Base-by-base conservation (phyloP, 2,888 invertebrate genomes). In the Melanotus villosus region DNA sequence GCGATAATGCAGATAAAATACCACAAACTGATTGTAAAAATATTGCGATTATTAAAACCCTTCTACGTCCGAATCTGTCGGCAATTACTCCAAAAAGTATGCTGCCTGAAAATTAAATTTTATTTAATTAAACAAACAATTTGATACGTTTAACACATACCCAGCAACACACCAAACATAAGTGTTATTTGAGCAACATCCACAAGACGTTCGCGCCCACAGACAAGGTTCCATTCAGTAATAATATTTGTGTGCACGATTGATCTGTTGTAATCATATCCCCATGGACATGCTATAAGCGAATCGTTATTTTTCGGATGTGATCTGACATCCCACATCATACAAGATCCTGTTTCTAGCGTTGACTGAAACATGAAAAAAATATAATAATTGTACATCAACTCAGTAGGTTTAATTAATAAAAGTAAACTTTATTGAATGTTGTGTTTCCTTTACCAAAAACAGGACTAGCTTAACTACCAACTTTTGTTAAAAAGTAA, bases 161-260 rank as follows among this genome's bases (percentile, higher is more conserved):
- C 91, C 36, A 89, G 69, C 19, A 91, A 84, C 67, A 90, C 87
- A 2, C 91, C 91, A 79, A 88, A 86, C 90, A 91, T 91, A 81
- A 90, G 86, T 1, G 87, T 82, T 32, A 87, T 86, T 80, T 91
- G 91, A 1, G 89, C 86, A 7, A 89, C 85, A 78, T 90, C 89
- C 43, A 88, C 84, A 71, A 88, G 81, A 84, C 88, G 87, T 77
- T 87, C 87, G 47, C 85, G 85, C 4, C 86, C 85, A 79, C 91
- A 91, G 14, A 91, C 90, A 71, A 91, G 84, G 82, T 89, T 80
- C 90, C 90, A 91, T 82, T 91, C 90, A 0, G 90, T 89, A 30
- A 88, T 87, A 38, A 92, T 91, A 7, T 89, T 91, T 45, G 89
- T 87, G 34, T 80, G 83, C 79, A 91, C 91, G 38, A 87, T 77